phyloP scores from a whole-genome alignment of 2,797 vertebrate genomes.

The Cossypha caffra region DNA sequence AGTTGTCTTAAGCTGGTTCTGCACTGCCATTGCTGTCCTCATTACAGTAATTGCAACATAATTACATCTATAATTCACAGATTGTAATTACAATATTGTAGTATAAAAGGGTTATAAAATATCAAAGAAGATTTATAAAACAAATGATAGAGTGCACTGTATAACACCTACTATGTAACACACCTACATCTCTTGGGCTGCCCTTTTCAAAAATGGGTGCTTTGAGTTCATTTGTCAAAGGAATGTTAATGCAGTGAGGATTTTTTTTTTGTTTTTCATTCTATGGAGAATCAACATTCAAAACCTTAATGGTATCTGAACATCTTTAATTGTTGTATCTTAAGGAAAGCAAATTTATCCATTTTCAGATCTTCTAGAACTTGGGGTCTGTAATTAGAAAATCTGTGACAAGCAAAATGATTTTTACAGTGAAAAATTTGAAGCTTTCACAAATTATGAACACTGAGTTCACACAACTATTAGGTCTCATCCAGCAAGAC shows the following conservation, averaged over 20 bases:
- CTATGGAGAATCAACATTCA: background rate
- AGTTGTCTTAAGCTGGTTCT: background rate
- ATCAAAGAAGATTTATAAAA: background rate
- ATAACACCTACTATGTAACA: background rate
- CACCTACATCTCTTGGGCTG: background rate
- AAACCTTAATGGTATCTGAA: background rate
- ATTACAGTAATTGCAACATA: background rate
- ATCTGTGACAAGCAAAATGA: background rate
- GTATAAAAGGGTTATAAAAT: background rate
- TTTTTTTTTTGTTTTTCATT: background rate
- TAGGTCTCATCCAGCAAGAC: background rate
- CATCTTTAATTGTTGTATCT: background rate
- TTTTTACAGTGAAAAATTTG: background rate
- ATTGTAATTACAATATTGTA: background rate
- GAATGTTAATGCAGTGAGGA: background rate
- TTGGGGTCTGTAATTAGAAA: background rate
- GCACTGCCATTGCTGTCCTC: background rate
- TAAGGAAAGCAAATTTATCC: background rate
- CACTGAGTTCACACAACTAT: background rate
- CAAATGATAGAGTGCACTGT: background rate
- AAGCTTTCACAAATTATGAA: background rate
- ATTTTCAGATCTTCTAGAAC: background rate
- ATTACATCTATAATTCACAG: background rate
- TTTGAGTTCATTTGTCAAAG: background rate
- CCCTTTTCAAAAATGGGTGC: background rate